Percentiles rank a stretch among this genome's conserved stretches.
Evolutionary conservation across 2,113 vertebrate species (phyloP).

Genomic region (Rissa tridactyla): DNA sequence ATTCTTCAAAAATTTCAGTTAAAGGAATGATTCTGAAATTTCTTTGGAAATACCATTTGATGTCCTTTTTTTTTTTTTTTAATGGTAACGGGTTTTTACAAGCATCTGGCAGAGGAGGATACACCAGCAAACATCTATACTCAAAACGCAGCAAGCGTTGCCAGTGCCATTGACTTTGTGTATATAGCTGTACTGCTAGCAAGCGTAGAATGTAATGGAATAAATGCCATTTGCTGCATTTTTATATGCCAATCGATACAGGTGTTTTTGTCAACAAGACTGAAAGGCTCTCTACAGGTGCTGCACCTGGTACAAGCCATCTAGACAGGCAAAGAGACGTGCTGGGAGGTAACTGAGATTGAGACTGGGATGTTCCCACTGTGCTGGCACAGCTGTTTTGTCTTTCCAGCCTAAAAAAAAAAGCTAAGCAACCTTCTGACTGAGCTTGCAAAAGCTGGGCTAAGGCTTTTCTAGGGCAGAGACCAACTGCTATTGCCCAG

Average conservation of each 20-base stretch:
- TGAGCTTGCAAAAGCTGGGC: neutral
- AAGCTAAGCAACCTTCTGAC: neutral
- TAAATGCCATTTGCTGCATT: neutral
- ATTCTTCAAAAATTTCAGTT: neutral
- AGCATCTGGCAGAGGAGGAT: neutral
- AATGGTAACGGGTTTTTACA: neutral
- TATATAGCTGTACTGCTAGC: neutral
- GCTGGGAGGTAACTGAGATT: neutral
- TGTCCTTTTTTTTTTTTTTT: neutral
- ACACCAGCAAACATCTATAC: neutral
- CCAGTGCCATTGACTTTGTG: neutral
- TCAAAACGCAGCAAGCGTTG: accelerated
- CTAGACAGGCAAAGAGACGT: neutral
- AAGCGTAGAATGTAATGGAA: neutral
- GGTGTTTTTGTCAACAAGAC: neutral
- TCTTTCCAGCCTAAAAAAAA: neutral
- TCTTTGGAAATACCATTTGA: neutral
- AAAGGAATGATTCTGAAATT: neutral
- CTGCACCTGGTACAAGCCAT: neutral
- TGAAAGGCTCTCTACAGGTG: neutral
- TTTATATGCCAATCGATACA: neutral
- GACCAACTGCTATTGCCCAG: neutral
- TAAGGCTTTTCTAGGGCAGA: neutral
- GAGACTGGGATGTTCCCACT: neutral
- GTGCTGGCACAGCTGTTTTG: neutral